Conservation (phyloP, 2,113 vertebrate species). For the Thermophis baileyi region DNA sequence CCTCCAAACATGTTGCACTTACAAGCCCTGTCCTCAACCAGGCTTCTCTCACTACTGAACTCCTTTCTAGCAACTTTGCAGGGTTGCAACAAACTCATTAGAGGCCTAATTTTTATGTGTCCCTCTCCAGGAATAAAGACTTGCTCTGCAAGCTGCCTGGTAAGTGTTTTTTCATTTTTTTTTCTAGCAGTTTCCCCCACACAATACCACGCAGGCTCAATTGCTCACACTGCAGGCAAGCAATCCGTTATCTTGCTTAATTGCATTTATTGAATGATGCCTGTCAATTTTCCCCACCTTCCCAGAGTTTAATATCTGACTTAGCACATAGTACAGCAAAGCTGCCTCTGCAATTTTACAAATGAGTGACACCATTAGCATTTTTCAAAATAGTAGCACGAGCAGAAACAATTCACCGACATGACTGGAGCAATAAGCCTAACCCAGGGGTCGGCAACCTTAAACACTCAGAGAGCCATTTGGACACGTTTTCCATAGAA, state of each 20-base stretch:
- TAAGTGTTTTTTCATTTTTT: neutral
- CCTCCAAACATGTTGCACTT: too few species aligned
- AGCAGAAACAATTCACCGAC: constrained; percentile 32
- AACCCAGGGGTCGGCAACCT: too few species aligned
- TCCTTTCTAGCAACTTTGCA: neutral
- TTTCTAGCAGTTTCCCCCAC: neutral
- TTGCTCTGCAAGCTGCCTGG: neutral
- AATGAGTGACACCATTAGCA: constrained; percentile 56
- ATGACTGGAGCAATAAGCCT: neutral
- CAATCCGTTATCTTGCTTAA: constrained; percentile 52
- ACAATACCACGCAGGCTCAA: neutral
- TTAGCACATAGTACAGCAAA: constrained; percentile 40
- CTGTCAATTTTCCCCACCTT: constrained; percentile 23
- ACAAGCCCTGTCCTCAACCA: neutral
- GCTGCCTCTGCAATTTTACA: constrained; percentile 46
- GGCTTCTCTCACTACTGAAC: neutral
- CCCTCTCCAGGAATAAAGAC: too few species aligned
- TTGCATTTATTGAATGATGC: constrained; percentile 48
- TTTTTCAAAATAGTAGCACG: constrained; percentile 56
- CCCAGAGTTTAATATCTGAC: constrained; percentile 44
- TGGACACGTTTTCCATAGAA: too few species aligned
- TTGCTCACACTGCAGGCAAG: constrained; percentile 37
- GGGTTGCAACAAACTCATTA: neutral
- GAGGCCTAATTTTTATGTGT: neutral
- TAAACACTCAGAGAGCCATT: too few species aligned